These are phyloP conservation scores for Zelostemma sp. DNA, from an alignment of 1,140 invertebrate genomes.

Conservation along the genomic window DNA sequence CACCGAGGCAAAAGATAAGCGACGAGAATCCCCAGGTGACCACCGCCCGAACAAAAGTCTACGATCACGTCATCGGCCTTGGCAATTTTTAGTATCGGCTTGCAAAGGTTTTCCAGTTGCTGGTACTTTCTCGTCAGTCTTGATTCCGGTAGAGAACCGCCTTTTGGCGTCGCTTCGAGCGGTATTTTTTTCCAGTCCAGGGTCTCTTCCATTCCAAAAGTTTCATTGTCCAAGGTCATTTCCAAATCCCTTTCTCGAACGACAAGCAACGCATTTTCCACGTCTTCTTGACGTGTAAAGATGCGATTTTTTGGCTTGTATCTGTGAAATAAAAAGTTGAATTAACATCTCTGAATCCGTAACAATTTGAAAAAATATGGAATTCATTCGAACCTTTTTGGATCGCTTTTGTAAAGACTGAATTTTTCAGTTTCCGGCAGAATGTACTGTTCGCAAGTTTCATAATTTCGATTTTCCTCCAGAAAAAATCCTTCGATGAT, in stretches of 20 bases:
- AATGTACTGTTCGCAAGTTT: conserved; percentile 37
- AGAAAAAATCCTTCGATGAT: conserved; percentile 51
- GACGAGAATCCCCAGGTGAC: conserved; percentile 90
- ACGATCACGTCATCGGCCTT: conserved; percentile 77
- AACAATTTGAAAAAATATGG: no score
- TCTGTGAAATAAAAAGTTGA: conserved; percentile 45
- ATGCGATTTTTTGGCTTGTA: conserved; percentile 80
- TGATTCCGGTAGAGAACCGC: conserved; percentile 82
- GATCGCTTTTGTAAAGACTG: conserved; percentile 85
- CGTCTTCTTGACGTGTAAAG: conserved; percentile 82
- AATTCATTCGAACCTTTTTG: conserved; percentile 64
- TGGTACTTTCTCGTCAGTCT: conserved; percentile 85
- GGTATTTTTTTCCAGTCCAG: conserved; percentile 79
- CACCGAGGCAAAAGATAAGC: conserved; percentile 84
- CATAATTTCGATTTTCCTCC: neutral
- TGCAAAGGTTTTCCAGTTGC: conserved; percentile 90
- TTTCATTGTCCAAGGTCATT: conserved; percentile 56
- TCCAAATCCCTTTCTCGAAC: conserved; percentile 53
- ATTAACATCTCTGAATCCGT: no score
- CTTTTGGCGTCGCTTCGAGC: conserved; percentile 78
- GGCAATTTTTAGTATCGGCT: conserved; percentile 80
- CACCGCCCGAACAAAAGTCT: conserved; percentile 95
- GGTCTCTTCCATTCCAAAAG: conserved; percentile 64
- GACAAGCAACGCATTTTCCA: conserved; percentile 74
- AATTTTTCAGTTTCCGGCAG: conserved; percentile 61